Conservation (phyloP, 2,797 vertebrate species). For the Artibeus lituratus region DNA sequence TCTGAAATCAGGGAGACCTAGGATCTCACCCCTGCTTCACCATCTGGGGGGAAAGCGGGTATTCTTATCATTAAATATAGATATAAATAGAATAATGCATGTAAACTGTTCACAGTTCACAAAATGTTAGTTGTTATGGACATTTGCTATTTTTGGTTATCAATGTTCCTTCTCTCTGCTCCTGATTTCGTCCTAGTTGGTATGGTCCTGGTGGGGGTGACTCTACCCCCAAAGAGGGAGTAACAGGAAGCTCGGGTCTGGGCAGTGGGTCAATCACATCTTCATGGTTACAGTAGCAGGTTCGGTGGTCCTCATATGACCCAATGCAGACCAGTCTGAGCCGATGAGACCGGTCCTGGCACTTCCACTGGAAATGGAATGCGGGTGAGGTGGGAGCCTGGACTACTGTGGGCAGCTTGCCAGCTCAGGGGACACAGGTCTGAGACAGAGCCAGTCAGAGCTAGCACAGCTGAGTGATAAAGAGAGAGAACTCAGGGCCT, state of each 20-base stretch:
- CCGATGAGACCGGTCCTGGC: not conserved
- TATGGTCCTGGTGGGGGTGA: not conserved
- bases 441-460: fast-evolving
- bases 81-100: not conserved
- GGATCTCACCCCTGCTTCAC: not conserved
- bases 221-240: not conserved
- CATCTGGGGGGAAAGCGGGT: not conserved
- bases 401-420: not conserved
- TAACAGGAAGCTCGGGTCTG: not conserved
- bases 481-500: not conserved
- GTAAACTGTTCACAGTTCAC: not conserved
- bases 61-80: not conserved
- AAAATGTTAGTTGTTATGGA: not conserved
- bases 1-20: not conserved
- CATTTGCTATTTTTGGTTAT: not conserved
- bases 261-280: not conserved
- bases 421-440: not conserved
- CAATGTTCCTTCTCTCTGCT: not conserved
- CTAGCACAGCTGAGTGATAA: not conserved
- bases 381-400: not conserved
- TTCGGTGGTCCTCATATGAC: not conserved
- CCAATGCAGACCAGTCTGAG: not conserved
- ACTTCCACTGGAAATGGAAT: not conserved
- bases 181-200: not conserved
- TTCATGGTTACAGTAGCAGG: not conserved